A percentile compares a stretch with the other conserved stretches of the same genome.
Evolutionary conservation across 2,113 vertebrate species (phyloP).

Genomic region (Orthonyx spaldingii): DNA sequence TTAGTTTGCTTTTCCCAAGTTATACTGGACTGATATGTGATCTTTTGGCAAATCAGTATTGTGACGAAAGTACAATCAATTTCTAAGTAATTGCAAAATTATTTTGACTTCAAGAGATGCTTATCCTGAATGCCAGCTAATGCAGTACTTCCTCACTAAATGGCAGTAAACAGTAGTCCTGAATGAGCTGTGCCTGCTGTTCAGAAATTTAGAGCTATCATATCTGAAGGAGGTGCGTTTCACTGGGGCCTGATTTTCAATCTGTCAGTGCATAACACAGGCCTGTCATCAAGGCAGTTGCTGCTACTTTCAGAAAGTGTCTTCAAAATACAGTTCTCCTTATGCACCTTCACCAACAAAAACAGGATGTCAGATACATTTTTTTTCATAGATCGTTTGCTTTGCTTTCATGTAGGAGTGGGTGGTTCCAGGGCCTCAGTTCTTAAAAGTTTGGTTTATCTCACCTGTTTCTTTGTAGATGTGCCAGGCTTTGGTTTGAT

Average conservation of each 20-base stretch:
- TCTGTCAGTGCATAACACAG: not conserved
- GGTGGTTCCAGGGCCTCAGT: not conserved
- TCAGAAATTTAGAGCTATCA: not conserved
- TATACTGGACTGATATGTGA: not conserved
- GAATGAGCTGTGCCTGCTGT: not conserved
- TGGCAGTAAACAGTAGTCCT: not conserved
- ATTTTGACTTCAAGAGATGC: conserved; percentile 15
- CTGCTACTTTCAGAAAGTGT: not conserved
- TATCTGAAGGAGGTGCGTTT: not conserved
- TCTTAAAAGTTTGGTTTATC: not conserved
- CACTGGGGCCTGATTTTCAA: not conserved
- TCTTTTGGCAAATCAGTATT: not conserved
- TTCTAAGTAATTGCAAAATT: conserved; percentile 24
- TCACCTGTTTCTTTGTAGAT: not conserved
- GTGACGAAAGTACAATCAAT: not conserved
- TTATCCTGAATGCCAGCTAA: conserved; percentile 26
- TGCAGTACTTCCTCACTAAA: not conserved
- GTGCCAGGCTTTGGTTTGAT: not conserved
- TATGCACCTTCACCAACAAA: not conserved
- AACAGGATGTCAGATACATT: not conserved
- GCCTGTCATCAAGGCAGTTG: not conserved
- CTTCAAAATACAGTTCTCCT: not conserved
- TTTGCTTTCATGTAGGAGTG: not conserved
- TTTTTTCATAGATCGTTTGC: not conserved
- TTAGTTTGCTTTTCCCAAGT: not conserved